Percentiles rank a stretch among this genome's conserved stretches.
Conservation (phyloP, 2,888 invertebrate genomes). For the Morinoia aosen region DNA sequence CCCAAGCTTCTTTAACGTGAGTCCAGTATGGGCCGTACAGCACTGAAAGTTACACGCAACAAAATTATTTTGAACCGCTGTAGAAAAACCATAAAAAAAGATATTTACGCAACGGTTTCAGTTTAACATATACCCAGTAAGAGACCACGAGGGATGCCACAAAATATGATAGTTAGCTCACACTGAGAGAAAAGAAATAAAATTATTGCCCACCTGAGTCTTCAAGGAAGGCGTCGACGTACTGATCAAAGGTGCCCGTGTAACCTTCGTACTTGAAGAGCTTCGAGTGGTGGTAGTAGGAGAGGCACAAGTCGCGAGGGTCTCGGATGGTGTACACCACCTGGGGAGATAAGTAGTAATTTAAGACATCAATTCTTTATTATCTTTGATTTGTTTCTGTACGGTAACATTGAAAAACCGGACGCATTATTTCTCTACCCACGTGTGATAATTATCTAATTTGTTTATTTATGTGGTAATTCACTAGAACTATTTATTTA, state of each 20-base stretch:
- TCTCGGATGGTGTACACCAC: conserved; percentile 88
- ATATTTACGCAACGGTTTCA: not conserved
- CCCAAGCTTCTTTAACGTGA: conserved; percentile 61
- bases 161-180: too few species aligned
- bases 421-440: not conserved
- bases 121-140: not conserved
- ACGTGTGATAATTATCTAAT: not conserved
- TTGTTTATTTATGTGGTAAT: not conserved
- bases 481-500: not conserved
- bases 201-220: not conserved
- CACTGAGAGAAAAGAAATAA: not conserved
- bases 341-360: conserved; percentile 72
- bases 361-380: not conserved
- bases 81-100: not conserved
- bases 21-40: conserved; percentile 61
- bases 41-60: conserved; percentile 51
- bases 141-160: not conserved
- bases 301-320: conserved; percentile 88
- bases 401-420: not conserved
- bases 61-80: not conserved
- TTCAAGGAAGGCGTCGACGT: conserved; percentile 76
- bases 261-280: conserved; percentile 77
- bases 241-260: conserved; percentile 75
- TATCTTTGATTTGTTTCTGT: not conserved
- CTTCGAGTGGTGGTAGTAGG: conserved; percentile 84